Percentiles rank a stretch among this genome's conserved stretches.
These are phyloP conservation scores for Hirudinaria manillensis DNA, from an alignment of 2,888 invertebrate species.

Conservation along the genomic window DNA sequence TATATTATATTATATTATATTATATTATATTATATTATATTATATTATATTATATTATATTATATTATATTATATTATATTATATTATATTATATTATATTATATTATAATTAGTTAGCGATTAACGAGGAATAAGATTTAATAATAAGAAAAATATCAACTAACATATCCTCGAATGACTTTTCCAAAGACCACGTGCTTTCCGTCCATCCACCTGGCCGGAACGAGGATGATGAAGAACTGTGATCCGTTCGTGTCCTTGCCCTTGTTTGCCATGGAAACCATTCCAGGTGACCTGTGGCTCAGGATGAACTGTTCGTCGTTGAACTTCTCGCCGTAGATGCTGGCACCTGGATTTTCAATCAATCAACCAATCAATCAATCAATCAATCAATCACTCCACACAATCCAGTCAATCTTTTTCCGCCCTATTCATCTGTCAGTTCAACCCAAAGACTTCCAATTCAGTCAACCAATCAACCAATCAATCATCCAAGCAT, in stretches of 20 bases:
- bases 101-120: too few species aligned
- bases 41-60: not conserved
- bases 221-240: conserved; percentile 53
- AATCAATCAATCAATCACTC: not conserved
- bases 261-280: conserved; percentile 55
- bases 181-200: conserved; percentile 54
- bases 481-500: not conserved
- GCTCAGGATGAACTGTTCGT: conserved; percentile 51
- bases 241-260: conserved; percentile 54
- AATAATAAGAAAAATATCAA: conserved; percentile 19
- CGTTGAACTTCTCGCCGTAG: conserved; percentile 51
- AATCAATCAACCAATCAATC: not conserved
- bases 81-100: not conserved
- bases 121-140: not conserved
- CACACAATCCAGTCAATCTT: not conserved
- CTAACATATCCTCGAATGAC: conserved; percentile 52
- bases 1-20: too few species aligned
- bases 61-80: too few species aligned
- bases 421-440: not conserved
- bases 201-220: conserved; percentile 52
- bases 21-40: not conserved
- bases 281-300: conserved; percentile 52
- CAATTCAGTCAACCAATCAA: not conserved
- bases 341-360: conserved; percentile 48
- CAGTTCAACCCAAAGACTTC: not conserved